Percentiles rank a stretch among this genome's conserved stretches.
These are phyloP conservation scores for Aspidapion aeneum DNA, from an alignment of 2,888 invertebrate species.

Conservation along the genomic window DNA sequence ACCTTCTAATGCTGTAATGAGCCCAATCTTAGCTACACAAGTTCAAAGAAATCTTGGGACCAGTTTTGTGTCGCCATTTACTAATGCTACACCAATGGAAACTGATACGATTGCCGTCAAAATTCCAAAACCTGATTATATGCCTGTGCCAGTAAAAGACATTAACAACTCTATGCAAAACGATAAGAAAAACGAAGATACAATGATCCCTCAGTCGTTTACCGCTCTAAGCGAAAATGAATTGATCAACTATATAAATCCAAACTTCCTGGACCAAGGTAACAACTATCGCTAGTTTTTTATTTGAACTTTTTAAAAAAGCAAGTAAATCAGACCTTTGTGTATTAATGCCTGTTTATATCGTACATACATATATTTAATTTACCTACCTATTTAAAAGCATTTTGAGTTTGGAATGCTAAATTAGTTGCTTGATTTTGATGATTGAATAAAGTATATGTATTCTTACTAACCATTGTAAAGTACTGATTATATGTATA, in stretches of 20 bases:
- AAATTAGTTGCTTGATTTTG: no score
- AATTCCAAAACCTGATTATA: conserved; percentile 28
- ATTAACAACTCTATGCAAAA: conserved; percentile 38
- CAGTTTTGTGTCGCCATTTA: conserved; percentile 29
- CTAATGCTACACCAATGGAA: conserved; percentile 10
- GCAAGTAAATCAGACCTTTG: no score
- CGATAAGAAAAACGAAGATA: conserved; percentile 48
- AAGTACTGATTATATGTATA: no score
- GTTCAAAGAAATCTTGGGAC: conserved; percentile 26
- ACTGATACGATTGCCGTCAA: neutral
- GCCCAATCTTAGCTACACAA: conserved; percentile 23
- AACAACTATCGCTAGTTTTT: conserved; percentile 34
- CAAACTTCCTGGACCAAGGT: conserved; percentile 85
- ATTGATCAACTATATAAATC: conserved; percentile 84
- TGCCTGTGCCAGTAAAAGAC: conserved; percentile 38
- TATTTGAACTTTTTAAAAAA: no score
- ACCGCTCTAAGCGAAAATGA: conserved; percentile 86
- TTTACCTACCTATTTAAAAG: no score
- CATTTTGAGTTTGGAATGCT: no score
- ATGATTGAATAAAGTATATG: no score
- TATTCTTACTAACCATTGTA: no score
- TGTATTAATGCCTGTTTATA: no score
- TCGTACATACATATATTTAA: no score
- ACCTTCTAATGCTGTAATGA: neutral
- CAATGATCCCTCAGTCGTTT: conserved; percentile 67